A percentile compares a stretch with the other conserved stretches of the same genome.
These are phyloP conservation scores for Hydrochoerus hydrochaeris DNA, from an alignment of 2,113 vertebrate species.

Conservation along the genomic window DNA sequence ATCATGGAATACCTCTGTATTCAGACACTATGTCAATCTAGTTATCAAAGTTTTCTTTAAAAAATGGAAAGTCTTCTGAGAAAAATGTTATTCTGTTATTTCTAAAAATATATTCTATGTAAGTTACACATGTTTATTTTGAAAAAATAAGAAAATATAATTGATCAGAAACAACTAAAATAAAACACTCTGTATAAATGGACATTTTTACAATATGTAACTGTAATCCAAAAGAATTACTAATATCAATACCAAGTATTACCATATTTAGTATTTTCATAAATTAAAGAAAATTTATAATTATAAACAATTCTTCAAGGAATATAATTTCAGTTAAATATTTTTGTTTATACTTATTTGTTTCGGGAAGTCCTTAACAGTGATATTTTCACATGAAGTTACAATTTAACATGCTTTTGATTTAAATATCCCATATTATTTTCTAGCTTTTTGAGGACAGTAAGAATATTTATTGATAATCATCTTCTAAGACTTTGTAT, in stretches of 20 bases:
- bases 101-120: background rate
- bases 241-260: background rate
- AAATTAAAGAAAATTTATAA: background rate
- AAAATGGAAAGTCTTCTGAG: background rate
- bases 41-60: background rate
- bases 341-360: background rate
- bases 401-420: background rate
- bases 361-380: background rate
- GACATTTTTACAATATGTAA: background rate
- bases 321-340: background rate
- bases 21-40: background rate
- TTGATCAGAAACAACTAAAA: background rate
- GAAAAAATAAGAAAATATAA: background rate
- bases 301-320: background rate
- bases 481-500: background rate
- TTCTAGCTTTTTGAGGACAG: background rate
- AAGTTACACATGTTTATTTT: background rate
- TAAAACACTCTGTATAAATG: background rate
- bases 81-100: background rate
- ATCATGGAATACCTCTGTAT: background rate
- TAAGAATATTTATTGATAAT: background rate
- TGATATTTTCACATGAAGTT: background rate
- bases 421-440: slow-evolving; percentile 17
- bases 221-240: background rate
- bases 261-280: background rate